Evolutionary conservation across 2,888 invertebrate genomes (phyloP).

Genomic region (Urechis unicinctus): DNA sequence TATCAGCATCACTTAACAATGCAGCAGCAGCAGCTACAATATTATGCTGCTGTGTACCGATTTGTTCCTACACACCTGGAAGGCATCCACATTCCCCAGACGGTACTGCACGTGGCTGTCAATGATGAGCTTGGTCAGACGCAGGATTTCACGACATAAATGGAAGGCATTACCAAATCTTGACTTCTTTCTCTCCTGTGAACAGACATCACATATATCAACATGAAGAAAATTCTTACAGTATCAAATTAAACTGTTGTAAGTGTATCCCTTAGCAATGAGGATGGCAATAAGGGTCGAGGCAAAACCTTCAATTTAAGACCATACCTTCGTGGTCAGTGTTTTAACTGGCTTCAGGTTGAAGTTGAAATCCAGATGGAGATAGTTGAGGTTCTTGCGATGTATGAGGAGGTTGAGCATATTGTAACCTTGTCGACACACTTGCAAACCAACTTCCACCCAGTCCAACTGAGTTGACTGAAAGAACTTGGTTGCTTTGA

Average conservation of each 20-base stretch:
- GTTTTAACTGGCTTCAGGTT: constrained; percentile 99
- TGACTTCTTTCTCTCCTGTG: constrained; percentile 88
- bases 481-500: constrained; percentile 99
- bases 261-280: neutral
- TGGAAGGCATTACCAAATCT: constrained; percentile 79
- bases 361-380: constrained; percentile 99
- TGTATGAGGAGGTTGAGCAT: constrained; percentile 99
- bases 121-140: constrained; percentile 96
- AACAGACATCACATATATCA: too few relatives aligned
- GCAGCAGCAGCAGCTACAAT: too few relatives aligned
- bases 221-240: neutral
- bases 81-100: constrained; percentile 98
- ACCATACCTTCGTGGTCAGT: constrained; percentile 76
- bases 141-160: constrained; percentile 94
- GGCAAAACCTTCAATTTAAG: neutral
- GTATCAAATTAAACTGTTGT: neutral
- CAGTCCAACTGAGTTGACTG: constrained; percentile 98
- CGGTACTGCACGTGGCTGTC: constrained; percentile 99
- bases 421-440: constrained; percentile 98
- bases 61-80: too few relatives aligned
- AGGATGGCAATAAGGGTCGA: neutral
- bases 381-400: constrained; percentile 97
- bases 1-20: too few relatives aligned
- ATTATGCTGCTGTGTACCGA: too few relatives aligned
- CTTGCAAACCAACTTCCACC: constrained; percentile 97